Conservation (phyloP, 2,113 vertebrate species). For the Dascyllus trimaculatus region DNA sequence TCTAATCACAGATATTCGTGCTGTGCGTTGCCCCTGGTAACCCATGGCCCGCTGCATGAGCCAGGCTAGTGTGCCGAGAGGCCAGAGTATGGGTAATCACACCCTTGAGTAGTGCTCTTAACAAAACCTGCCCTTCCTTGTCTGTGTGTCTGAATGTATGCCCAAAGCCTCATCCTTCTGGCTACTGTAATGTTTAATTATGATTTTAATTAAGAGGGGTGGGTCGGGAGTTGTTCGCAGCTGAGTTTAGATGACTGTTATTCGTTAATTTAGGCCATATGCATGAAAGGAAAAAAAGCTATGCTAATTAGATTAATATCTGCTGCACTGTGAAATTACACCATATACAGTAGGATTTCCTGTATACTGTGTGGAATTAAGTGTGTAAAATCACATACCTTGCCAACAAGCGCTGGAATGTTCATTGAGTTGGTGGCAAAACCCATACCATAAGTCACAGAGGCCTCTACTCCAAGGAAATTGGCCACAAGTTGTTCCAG, state of each 20-base stretch:
- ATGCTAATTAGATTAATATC: constrained; percentile 58
- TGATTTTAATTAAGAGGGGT: constrained; percentile 73
- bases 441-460: constrained; percentile 94
- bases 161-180: constrained; percentile 55
- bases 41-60: constrained; percentile 52
- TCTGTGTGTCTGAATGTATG: constrained; percentile 52
- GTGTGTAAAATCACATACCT: constrained; percentile 81
- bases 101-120: constrained; percentile 66
- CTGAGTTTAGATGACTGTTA: constrained; percentile 58
- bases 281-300: constrained; percentile 58
- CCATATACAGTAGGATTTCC: constrained; percentile 10
- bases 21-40: constrained; percentile 69
- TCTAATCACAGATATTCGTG: constrained; percentile 71
- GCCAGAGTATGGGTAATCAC: constrained; percentile 65
- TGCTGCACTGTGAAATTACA: constrained; percentile 20
- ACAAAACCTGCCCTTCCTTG: constrained; percentile 65
- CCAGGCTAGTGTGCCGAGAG: constrained; percentile 57
- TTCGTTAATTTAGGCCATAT: constrained; percentile 68
- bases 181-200: constrained; percentile 78
- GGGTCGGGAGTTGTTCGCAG: constrained; percentile 48
- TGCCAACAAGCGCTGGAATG: constrained; percentile 94
- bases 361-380: neutral
- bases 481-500: constrained; percentile 90
- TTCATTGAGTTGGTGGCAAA: constrained; percentile 97
- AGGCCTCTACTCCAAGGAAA: constrained; percentile 90